These are phyloP conservation scores for Diachasma alloeum DNA, from an alignment of 1,140 invertebrate species.

Conservation along the genomic window DNA sequence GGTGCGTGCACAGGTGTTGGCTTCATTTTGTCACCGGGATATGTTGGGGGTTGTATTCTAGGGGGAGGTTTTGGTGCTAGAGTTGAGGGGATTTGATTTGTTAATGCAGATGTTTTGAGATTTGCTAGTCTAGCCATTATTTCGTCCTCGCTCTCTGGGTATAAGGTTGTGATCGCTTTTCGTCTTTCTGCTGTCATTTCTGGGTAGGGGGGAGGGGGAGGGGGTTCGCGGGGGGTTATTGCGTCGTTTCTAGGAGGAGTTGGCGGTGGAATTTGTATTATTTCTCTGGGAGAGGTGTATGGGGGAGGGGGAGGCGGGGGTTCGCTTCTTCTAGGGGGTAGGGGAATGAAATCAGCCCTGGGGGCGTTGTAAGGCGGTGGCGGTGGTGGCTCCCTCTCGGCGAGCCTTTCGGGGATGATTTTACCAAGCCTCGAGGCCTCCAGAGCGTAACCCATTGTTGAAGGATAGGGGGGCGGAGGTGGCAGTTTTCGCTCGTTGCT, in stretches of 20 bases:
- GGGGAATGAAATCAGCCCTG: conserved; percentile 48
- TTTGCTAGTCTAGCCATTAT: conserved; percentile 3
- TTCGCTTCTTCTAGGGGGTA: conserved; percentile 51
- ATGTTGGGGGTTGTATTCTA: conserved; percentile 59
- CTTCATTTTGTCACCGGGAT: conserved; percentile 68
- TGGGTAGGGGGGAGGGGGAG: conserved; percentile 67
- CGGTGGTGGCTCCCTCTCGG: conserved; percentile 48
- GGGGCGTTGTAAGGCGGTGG: conserved; percentile 53
- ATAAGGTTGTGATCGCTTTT: conserved; percentile 40
- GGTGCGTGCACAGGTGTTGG: conserved; percentile 62
- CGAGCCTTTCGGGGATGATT: conserved; percentile 26
- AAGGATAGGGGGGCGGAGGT: conserved; percentile 56
- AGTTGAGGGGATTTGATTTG: conserved; percentile 12
- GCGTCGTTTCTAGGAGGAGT: conserved; percentile 61
- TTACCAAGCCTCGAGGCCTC: conserved; percentile 36
- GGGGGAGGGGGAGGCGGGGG: conserved; percentile 54
- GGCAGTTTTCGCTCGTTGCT: conserved; percentile 63
- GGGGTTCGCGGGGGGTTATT: conserved; percentile 57
- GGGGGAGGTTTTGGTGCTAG: conserved; percentile 56
- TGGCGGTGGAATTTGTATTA: conserved; percentile 59
- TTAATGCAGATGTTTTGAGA: not conserved
- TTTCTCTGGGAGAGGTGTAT: conserved; percentile 51
- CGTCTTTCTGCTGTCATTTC: conserved; percentile 57
- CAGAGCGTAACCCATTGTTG: conserved; percentile 42
- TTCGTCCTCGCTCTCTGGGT: conserved; percentile 29